These are phyloP conservation scores for Tauraco erythrolophus DNA, from an alignment of 2,113 vertebrate species.

Conservation along the genomic window DNA sequence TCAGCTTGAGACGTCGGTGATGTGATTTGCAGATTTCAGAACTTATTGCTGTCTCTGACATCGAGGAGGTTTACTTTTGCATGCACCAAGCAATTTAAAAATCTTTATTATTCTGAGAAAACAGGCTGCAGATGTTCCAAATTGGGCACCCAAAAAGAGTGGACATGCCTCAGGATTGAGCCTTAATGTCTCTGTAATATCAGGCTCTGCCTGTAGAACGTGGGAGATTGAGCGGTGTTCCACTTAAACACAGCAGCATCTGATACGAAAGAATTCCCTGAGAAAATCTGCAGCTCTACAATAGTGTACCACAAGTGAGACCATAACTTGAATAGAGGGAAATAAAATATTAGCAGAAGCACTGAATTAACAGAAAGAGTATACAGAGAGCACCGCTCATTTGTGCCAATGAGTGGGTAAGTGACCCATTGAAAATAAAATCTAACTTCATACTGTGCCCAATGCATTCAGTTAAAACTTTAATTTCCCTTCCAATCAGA, in stretches of 20 bases:
- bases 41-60: background rate
- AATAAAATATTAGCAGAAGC: background rate
- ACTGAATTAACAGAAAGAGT: background rate
- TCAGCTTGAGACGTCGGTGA: background rate
- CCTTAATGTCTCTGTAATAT: background rate
- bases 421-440: background rate
- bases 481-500: background rate
- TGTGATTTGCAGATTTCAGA: background rate
- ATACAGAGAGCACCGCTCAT: background rate
- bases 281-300: background rate
- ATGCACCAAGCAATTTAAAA: background rate
- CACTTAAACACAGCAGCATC: background rate
- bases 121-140: background rate
- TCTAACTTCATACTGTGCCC: background rate
- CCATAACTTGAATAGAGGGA: background rate
- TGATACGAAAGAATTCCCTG: background rate
- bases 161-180: background rate
- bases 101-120: background rate
- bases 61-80: background rate
- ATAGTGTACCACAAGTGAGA: background rate
- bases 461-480: background rate
- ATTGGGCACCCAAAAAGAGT: background rate
- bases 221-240: rapidly evolving
- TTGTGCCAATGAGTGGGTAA: background rate
- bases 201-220: rapidly evolving